Conservation (phyloP, 2,888 invertebrate genomes). For the Mechanitis messenoides region DNA sequence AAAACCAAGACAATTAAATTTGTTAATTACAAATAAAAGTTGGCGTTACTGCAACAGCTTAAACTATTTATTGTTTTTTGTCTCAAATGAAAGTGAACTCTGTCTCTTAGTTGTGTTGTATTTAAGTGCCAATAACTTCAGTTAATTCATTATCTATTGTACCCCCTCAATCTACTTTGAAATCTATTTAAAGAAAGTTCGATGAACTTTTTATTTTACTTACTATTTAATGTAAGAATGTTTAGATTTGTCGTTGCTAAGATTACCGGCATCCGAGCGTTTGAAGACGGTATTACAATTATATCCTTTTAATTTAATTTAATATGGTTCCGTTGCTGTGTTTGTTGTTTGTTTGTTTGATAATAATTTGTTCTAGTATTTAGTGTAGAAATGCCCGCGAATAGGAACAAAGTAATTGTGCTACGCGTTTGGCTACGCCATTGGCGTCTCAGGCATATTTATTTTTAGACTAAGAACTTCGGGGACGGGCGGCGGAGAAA, state of each 20-base stretch:
- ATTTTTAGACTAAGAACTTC: conserved; percentile 39
- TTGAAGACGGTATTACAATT: not conserved
- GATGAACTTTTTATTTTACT: conserved; percentile 32
- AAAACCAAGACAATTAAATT: too few relatives aligned
- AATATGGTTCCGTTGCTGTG: too few relatives aligned
- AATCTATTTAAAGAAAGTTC: conserved; percentile 34
- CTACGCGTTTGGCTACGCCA: conserved; percentile 47
- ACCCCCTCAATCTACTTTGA: conserved; percentile 10
- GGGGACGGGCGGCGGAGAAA: conserved; percentile 34
- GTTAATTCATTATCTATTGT: conserved; percentile 10
- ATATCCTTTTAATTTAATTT: too few relatives aligned
- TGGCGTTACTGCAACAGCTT: too few relatives aligned
- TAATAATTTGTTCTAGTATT: not conserved
- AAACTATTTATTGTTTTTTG: not conserved
- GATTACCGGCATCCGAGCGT: not conserved
- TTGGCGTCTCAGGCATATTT: conserved; percentile 39
- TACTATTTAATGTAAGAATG: conserved; percentile 10
- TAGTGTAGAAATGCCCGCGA: conserved; percentile 9
- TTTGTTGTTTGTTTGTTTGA: too few relatives aligned
- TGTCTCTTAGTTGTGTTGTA: not conserved
- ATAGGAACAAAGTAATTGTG: conserved; percentile 40
- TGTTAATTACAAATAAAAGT: too few relatives aligned
- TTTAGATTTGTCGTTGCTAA: not conserved
- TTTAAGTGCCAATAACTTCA: conserved; percentile 1
- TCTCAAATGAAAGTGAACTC: not conserved